Evolutionary conservation across 2,113 vertebrate species (phyloP).

Genomic region (Pseudorasbora parva): DNA sequence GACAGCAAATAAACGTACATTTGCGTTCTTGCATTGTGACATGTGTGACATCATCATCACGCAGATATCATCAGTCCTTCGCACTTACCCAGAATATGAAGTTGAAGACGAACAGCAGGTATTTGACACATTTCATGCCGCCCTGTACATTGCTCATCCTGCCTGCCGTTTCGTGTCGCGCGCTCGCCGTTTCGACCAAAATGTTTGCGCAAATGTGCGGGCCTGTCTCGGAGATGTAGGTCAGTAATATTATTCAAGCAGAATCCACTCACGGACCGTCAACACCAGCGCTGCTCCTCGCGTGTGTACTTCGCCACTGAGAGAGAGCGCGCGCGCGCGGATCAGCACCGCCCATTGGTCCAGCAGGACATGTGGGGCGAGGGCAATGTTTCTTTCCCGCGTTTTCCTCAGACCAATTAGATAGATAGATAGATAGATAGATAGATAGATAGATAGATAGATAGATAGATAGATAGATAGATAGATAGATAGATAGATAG

Average conservation of each 20-base stretch:
- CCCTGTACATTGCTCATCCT: conserved; percentile 86
- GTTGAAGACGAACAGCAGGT: conserved; percentile 92
- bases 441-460: not conserved
- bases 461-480: not conserved
- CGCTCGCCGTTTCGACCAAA: conserved; percentile 29
- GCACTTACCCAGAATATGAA: conserved; percentile 92
- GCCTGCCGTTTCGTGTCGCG: conserved; percentile 37
- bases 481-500: not conserved
- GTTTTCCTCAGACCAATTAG: not conserved
- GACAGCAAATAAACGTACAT: not conserved
- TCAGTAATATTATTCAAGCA: conserved; percentile 23
- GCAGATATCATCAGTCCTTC: not conserved
- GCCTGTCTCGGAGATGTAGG: conserved; percentile 16
- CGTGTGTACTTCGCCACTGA: not conserved
- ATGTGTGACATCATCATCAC: not conserved
- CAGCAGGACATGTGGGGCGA: not conserved
- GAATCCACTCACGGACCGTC: not conserved
- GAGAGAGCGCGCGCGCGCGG: not conserved
- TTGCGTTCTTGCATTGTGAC: not conserved
- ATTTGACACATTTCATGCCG: conserved; percentile 91
- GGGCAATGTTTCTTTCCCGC: conserved; percentile 5
- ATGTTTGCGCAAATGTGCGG: not conserved
- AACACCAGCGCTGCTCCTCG: conserved; percentile 8
- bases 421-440: not conserved
- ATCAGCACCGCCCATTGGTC: conserved; percentile 24